Conservation (phyloP, 2,797 vertebrate species). For the Pseudotriccus pelzelni region DNA sequence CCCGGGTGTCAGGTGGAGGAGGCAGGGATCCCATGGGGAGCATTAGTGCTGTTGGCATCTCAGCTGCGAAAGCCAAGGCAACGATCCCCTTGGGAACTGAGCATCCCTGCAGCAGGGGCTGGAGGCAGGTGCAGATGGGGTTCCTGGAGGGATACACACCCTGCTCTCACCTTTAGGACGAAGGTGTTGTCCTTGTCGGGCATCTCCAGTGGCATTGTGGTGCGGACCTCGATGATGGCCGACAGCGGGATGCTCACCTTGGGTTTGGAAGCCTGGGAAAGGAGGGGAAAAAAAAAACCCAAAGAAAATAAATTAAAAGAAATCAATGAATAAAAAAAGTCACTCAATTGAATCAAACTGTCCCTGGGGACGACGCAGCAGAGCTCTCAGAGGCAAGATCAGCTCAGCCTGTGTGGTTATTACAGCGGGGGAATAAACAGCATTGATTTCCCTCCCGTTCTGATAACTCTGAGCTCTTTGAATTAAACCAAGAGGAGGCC, state of each 20-base stretch:
- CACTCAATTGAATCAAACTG: constrained; percentile 3
- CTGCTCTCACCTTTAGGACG: constrained; percentile 88
- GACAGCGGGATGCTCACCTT: constrained; percentile 94
- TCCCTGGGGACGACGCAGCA: neutral
- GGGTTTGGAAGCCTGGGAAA: constrained; percentile 89
- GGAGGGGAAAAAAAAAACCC: neutral
- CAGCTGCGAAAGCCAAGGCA: neutral
- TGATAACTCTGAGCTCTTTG: constrained; percentile 45
- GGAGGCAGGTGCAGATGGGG: neutral
- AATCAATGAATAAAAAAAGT: neutral
- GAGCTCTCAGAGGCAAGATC: neutral
- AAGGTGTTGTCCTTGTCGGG: constrained; percentile 98
- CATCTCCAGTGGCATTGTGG: constrained; percentile 99
- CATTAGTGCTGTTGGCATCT: neutral
- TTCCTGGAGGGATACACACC: neutral
- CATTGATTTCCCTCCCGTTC: constrained; percentile 46
- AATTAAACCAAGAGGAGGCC: constrained; percentile 57
- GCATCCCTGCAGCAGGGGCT: neutral
- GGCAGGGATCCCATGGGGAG: neutral
- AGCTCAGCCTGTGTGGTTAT: neutral
- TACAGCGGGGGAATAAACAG: neutral
- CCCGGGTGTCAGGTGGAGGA: neutral
- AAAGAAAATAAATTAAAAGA: neutral
- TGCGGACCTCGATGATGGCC: constrained; percentile 94
- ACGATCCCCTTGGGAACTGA: neutral